A percentile compares a stretch with the other conserved stretches of the same genome.
phyloP scores from a whole-genome alignment of 2,113 vertebrate species.

The Zosterops lateralis region DNA sequence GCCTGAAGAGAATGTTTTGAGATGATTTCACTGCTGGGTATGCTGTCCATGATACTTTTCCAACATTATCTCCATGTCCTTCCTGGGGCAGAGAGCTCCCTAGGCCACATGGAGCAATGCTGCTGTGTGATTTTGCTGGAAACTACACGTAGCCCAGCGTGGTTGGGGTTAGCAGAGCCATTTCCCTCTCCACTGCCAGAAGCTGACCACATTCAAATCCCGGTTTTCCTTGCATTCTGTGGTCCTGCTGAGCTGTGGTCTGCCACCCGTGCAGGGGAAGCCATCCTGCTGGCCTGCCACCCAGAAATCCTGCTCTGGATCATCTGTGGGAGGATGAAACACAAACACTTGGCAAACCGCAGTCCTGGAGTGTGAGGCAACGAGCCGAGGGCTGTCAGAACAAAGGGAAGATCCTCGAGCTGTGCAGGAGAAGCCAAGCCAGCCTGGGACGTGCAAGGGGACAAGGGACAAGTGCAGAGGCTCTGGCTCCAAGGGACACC shows the following conservation, averaged over 20 bases:
- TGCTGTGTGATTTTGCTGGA: not conserved
- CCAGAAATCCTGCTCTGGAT: not conserved
- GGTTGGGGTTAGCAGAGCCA: not conserved
- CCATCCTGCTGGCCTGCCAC: not conserved
- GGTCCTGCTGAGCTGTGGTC: slow-evolving; percentile 8
- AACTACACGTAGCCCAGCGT: not conserved
- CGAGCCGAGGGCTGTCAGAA: not conserved
- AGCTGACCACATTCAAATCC: not conserved
- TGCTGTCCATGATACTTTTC: rapidly evolving
- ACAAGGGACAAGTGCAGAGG: not conserved
- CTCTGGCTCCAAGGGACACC: not conserved
- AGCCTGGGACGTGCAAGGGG: rapidly evolving
- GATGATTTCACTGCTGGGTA: not conserved
- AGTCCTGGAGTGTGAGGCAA: rapidly evolving
- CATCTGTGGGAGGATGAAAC: not conserved
- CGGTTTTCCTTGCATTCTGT: rapidly evolving
- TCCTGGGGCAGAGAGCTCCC: not conserved
- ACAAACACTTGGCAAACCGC: not conserved
- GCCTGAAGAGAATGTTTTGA: not conserved
- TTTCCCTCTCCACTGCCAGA: not conserved
- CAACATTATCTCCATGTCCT: not conserved
- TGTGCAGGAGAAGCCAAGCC: rapidly evolving
- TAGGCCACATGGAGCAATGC: not conserved
- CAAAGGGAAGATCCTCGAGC: not conserved
- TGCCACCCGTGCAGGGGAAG: rapidly evolving